phyloP scores from a whole-genome alignment of 2,888 invertebrate genomes.

The Ophion ellenae region DNA sequence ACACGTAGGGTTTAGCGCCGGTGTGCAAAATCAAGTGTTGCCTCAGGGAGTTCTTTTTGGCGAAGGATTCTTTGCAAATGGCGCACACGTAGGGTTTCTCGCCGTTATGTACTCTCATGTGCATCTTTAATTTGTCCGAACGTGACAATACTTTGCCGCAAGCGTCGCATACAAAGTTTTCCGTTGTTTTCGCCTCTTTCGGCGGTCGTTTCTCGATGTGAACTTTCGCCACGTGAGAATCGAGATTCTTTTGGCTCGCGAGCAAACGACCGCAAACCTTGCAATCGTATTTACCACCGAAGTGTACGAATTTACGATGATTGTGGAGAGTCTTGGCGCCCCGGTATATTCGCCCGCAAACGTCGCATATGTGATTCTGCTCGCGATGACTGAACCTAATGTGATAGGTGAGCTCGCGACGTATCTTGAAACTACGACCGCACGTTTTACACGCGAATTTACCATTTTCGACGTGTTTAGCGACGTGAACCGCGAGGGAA shows the following conservation, averaged over 20 bases:
- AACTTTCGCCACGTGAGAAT: slow-evolving; percentile 79
- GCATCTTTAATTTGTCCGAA: slow-evolving; percentile 77
- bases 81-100: slow-evolving; percentile 79
- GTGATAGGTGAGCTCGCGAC: slow-evolving; percentile 66
- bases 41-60: slow-evolving; percentile 77
- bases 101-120: slow-evolving; percentile 81
- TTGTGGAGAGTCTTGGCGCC: slow-evolving; percentile 77
- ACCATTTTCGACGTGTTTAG: slow-evolving; percentile 25
- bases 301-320: slow-evolving; percentile 80
- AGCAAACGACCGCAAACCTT: slow-evolving; percentile 79
- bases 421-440: slow-evolving; percentile 60
- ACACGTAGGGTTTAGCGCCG: slow-evolving; percentile 79
- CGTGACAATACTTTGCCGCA: slow-evolving; percentile 80
- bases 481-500: slow-evolving; percentile 64
- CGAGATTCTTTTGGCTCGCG: slow-evolving; percentile 84
- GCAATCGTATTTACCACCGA: slow-evolving; percentile 80
- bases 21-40: slow-evolving; percentile 81
- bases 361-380: slow-evolving; percentile 69
- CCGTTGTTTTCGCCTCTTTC: slow-evolving; percentile 62
- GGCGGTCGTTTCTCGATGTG: slow-evolving; percentile 71
- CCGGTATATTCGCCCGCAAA: slow-evolving; percentile 79
- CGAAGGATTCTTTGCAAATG: slow-evolving; percentile 79
- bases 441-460: slow-evolving; percentile 63
- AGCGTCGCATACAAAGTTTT: slow-evolving; percentile 81
- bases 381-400: slow-evolving; percentile 65